Evolutionary conservation across 64 coral and sea anemone species (phyloP).

Genomic region (Platygyra sinensis): DNA sequence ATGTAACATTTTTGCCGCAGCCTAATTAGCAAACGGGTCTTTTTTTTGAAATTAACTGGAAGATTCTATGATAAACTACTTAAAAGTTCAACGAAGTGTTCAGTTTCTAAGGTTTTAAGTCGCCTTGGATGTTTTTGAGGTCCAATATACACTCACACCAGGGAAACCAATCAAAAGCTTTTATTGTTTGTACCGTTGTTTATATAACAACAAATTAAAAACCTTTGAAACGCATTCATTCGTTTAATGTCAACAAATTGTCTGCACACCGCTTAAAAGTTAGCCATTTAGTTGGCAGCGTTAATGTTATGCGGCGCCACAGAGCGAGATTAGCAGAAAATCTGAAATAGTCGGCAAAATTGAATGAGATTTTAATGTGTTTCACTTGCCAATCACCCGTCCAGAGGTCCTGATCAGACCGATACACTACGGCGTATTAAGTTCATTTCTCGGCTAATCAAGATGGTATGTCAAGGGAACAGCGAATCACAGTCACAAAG

Average conservation of each 20-base stretch:
- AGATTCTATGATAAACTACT: too few species aligned
- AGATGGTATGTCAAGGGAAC: background rate
- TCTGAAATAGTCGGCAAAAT: background rate
- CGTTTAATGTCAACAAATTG: slow-evolving; percentile 7
- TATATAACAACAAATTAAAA: slow-evolving; percentile 14
- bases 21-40: too few species aligned
- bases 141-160: too few species aligned
- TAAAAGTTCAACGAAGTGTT: too few species aligned
- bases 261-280: background rate
- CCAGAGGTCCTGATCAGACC: background rate
- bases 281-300: slow-evolving; percentile 2
- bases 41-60: too few species aligned
- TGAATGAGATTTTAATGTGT: background rate
- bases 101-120: too few species aligned
- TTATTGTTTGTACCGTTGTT: background rate
- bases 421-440: background rate
- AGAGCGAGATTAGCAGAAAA: background rate
- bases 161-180: background rate
- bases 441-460: slow-evolving; percentile 28
- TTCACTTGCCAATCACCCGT: background rate
- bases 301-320: background rate
- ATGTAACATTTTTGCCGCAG: too few species aligned
- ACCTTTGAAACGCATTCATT: background rate
- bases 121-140: too few species aligned
- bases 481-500: background rate